Evolutionary conservation across 2,113 vertebrate genomes (phyloP).

Genomic region (Menidia beryllina): DNA sequence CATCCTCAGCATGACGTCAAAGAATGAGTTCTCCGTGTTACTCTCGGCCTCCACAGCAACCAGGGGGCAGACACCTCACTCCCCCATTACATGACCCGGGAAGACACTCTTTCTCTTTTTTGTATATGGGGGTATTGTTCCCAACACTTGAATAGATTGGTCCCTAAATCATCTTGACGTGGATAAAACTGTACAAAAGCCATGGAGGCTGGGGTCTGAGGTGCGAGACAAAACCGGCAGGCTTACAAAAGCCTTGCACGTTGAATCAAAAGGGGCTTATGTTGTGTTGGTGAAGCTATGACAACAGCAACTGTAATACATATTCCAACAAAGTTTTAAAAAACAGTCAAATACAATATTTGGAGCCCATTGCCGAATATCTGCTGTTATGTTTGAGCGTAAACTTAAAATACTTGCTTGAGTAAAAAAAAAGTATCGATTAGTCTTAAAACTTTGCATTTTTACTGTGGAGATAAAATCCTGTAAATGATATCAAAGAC

Average conservation of each 20-base stretch:
- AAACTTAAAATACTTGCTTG: too few relatives aligned
- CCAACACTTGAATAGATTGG: slow-evolving; percentile 79
- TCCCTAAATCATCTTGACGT: slow-evolving; percentile 77
- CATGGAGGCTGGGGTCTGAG: slow-evolving; percentile 51
- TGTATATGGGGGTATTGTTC: slow-evolving; percentile 72
- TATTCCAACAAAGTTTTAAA: background rate
- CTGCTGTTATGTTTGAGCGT: background rate
- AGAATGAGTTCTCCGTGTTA: slow-evolving; percentile 74
- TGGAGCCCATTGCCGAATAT: background rate
- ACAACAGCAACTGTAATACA: background rate
- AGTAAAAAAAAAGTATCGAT: too few relatives aligned
- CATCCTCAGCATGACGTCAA: slow-evolving; percentile 68
- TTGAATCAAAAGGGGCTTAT: slow-evolving; percentile 10
- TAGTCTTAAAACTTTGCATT: too few relatives aligned
- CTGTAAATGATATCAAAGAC: too few relatives aligned
- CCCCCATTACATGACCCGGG: slow-evolving; percentile 74
- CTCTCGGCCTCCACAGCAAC: slow-evolving; percentile 76
- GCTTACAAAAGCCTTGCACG: slow-evolving; percentile 57
- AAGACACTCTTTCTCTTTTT: slow-evolving; percentile 52
- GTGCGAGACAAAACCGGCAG: slow-evolving; percentile 66
- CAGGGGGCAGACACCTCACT: slow-evolving; percentile 49
- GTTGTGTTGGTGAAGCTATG: background rate
- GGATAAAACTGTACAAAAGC: slow-evolving; percentile 70
- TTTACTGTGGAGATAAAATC: too few relatives aligned
- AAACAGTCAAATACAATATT: background rate